These are phyloP conservation scores for Drosophila suzukii DNA, from an alignment of 1,140 invertebrate genomes.

Conservation along the genomic window DNA sequence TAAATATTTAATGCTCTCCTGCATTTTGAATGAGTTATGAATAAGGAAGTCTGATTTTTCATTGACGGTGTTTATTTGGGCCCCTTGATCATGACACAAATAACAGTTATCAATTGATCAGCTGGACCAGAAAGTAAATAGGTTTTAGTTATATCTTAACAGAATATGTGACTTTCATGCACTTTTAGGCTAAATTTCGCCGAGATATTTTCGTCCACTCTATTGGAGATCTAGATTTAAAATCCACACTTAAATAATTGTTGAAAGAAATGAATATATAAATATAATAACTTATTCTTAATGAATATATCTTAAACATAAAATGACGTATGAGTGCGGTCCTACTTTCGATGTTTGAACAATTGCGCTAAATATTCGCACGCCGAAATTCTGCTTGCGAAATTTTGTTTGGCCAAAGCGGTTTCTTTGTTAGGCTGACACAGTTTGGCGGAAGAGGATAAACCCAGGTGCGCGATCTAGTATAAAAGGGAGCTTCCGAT, in stretches of 20 bases:
- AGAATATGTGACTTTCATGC: too few relatives aligned
- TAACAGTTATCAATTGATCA: not conserved
- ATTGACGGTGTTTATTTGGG: not conserved
- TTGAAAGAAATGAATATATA: too few relatives aligned
- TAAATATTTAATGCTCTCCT: constrained; percentile 34
- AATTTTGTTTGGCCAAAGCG: constrained; percentile 7
- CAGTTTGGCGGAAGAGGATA: not conserved
- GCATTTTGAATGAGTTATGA: constrained; percentile 23
- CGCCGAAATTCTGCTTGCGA: too few relatives aligned
- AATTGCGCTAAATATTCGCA: too few relatives aligned
- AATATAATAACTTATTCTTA: too few relatives aligned
- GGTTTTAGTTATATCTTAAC: too few relatives aligned
- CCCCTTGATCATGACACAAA: not conserved
- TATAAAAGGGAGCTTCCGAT: not conserved
- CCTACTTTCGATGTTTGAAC: not conserved
- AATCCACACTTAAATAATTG: too few relatives aligned
- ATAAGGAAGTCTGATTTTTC: not conserved
- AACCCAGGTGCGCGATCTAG: not conserved
- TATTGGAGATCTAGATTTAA: too few relatives aligned
- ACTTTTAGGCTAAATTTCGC: too few relatives aligned
- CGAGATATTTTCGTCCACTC: too few relatives aligned
- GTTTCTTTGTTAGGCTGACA: not conserved
- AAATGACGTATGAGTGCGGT: not conserved
- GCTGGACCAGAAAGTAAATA: too few relatives aligned
- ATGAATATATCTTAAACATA: too few relatives aligned